phyloP scores from a whole-genome alignment of 2,113 vertebrate genomes.

The Plecturocebus donacophilus region DNA sequence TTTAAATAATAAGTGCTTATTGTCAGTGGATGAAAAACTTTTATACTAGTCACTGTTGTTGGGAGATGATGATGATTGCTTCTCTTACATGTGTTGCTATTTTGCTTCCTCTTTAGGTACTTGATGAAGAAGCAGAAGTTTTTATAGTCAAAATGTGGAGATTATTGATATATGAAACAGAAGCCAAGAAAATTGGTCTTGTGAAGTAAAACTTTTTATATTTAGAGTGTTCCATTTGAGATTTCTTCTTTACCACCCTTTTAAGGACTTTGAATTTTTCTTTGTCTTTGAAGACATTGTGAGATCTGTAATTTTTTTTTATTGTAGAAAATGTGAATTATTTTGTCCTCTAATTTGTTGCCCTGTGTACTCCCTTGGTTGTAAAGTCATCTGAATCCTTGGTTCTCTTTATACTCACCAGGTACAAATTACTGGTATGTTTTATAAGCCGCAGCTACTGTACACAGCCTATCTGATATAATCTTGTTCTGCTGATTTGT shows the following conservation, averaged over 20 bases:
- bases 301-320: conserved; percentile 89
- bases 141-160: conserved; percentile 99
- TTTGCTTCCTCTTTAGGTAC: conserved; percentile 87
- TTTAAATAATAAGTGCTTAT: background rate
- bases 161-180: conserved; percentile 99
- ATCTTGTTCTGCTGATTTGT: conserved; percentile 86
- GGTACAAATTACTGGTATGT: conserved; percentile 87
- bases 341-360: conserved; percentile 82
- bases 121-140: conserved; percentile 99
- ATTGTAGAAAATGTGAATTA: conserved; percentile 91
- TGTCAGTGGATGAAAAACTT: background rate
- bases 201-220: conserved; percentile 92
- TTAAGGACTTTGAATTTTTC: conserved; percentile 84
- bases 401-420: conserved; percentile 85
- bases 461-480: conserved; percentile 86
- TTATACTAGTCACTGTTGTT: background rate
- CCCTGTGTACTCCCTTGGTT: conserved; percentile 80
- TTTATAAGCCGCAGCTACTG: conserved; percentile 90
- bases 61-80: background rate
- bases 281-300: conserved; percentile 87
- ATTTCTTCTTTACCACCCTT: conserved; percentile 73
- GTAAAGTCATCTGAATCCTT: conserved; percentile 83
- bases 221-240: conserved; percentile 84
- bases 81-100: background rate
- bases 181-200: conserved; percentile 99